A percentile compares a stretch with the other conserved stretches of the same genome.
phyloP scores from a whole-genome alignment of 2,113 vertebrate species.

The Toxostoma redivivum region DNA sequence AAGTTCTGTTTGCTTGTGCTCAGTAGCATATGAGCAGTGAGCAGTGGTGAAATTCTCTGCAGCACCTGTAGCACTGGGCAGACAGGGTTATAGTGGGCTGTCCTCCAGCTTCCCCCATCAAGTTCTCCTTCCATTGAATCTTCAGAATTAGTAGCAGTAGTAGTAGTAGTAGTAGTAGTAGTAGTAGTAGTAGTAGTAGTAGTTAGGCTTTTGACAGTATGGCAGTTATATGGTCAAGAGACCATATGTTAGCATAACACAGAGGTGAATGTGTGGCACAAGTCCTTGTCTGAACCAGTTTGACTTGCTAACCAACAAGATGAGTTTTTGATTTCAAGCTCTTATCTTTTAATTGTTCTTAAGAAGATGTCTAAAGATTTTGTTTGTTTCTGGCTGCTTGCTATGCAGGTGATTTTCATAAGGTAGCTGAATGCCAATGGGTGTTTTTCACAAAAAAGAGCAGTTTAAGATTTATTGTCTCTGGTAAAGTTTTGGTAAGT shows the following conservation, averaged over 20 bases:
- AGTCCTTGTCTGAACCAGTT: neutral
- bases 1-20: neutral
- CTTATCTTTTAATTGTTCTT: neutral
- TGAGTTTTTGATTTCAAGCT: neutral
- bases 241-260: neutral
- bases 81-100: neutral
- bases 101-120: neutral
- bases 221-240: neutral
- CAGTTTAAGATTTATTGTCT: neutral
- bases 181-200: too few species aligned
- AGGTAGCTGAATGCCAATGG: neutral
- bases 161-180: too few species aligned
- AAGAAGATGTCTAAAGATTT: neutral
- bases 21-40: neutral
- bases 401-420: neutral
- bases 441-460: neutral
- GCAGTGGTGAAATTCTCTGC: neutral
- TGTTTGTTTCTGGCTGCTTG: neutral
- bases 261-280: neutral
- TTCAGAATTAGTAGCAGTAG: neutral
- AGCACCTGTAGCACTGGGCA: fast-evolving
- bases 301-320: neutral
- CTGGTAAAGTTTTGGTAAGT: too few species aligned
- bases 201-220: neutral
- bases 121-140: neutral